phyloP scores from a whole-genome alignment of 2,888 invertebrate species.

The Conomelus anceps region DNA sequence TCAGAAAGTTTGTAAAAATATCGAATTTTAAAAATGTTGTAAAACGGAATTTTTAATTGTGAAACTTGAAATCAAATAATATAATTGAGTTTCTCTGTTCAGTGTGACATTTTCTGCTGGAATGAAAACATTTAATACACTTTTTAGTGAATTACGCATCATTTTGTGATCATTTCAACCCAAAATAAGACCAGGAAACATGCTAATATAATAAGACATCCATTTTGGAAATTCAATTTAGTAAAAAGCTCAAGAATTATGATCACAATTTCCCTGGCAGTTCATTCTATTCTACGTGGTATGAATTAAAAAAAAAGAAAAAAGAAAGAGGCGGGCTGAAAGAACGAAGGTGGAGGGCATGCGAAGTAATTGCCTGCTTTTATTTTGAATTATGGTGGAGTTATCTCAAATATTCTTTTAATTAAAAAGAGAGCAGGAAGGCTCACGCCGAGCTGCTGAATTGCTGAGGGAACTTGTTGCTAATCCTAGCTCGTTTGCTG shows the following conservation, averaged over 20 bases:
- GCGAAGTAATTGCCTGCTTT: not conserved
- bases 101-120: too few species aligned
- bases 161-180: too few species aligned
- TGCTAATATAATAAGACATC: not conserved
- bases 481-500: not conserved
- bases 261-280: not conserved
- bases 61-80: too few species aligned
- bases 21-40: too few species aligned
- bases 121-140: too few species aligned
- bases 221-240: not conserved
- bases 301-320: not conserved
- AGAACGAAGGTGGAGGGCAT: not conserved
- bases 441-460: not conserved
- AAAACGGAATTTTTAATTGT: too few species aligned
- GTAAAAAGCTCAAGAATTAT: not conserved
- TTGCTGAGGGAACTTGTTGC: not conserved
- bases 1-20: too few species aligned
- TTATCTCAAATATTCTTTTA: not conserved
- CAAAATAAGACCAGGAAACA: too few species aligned
- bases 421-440: not conserved
- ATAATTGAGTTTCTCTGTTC: too few species aligned
- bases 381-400: not conserved
- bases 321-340: not conserved
- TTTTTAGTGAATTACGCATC: too few species aligned
- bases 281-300: not conserved